Conservation (phyloP, 2,888 invertebrate genomes). For the Diplolepis rosae region DNA sequence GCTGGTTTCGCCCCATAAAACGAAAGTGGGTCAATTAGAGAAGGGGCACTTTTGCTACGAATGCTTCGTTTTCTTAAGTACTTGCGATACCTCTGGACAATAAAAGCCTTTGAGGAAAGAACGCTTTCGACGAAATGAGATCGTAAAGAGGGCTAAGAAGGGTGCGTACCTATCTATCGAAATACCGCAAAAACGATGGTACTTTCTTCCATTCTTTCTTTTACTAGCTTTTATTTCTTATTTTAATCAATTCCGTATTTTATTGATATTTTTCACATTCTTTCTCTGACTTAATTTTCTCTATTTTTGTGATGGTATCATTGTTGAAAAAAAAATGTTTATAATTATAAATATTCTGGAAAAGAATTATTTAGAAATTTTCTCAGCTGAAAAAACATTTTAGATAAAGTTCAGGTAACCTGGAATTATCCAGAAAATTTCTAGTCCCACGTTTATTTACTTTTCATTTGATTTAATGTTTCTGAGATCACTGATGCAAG, state of each 20-base stretch:
- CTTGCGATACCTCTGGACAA: conserved; percentile 13
- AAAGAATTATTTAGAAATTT: too few relatives aligned
- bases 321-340: too few relatives aligned
- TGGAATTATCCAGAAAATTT: background rate
- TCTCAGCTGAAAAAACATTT: background rate
- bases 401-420: background rate
- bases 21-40: conserved; percentile 26
- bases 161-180: background rate
- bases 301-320: too few relatives aligned
- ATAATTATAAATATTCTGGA: too few relatives aligned
- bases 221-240: background rate
- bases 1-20: conserved; percentile 11
- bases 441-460: background rate
- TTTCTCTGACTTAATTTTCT: too few relatives aligned
- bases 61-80: conserved; percentile 13
- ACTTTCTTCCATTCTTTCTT: background rate
- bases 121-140: conserved; percentile 22
- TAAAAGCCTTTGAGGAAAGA: conserved; percentile 15
- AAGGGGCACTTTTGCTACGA: conserved; percentile 15
- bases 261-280: too few relatives aligned
- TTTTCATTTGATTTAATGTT: background rate
- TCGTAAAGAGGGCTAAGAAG: conserved; percentile 13
- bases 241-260: conserved; percentile 5
- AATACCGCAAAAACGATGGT: background rate
- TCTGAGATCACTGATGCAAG: background rate